phyloP scores from a whole-genome alignment of 2,888 invertebrate genomes.

The Ectemnius cavifrons region DNA sequence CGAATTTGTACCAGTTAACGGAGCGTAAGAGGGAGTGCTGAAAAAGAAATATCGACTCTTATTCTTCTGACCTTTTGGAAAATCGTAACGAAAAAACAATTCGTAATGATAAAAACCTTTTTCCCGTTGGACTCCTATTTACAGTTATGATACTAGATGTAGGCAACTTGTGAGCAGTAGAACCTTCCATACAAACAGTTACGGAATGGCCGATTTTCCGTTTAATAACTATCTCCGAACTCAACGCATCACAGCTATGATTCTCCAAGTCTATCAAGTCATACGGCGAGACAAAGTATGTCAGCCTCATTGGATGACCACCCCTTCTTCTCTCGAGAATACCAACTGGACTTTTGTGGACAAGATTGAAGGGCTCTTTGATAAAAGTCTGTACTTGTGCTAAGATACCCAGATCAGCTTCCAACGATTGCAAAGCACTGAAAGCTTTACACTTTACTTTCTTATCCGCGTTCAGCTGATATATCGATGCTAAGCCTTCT shows the following conservation, averaged over 20 bases:
- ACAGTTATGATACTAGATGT: slow-evolving; percentile 85
- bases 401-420: slow-evolving; percentile 91
- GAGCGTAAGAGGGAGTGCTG: slow-evolving; percentile 89
- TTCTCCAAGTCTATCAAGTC: slow-evolving; percentile 90
- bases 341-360: slow-evolving; percentile 94
- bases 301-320: slow-evolving; percentile 94
- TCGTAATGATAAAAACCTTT: slow-evolving; percentile 80
- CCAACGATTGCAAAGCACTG: slow-evolving; percentile 93
- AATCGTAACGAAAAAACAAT: no score
- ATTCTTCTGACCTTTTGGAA: no score
- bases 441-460: slow-evolving; percentile 96
- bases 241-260: slow-evolving; percentile 86
- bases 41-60: slow-evolving; percentile 55
- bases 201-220: slow-evolving; percentile 91
- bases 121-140: slow-evolving; percentile 85
- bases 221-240: slow-evolving; percentile 84
- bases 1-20: slow-evolving; percentile 90
- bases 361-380: slow-evolving; percentile 85
- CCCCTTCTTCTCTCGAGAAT: slow-evolving; percentile 75
- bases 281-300: slow-evolving; percentile 96
- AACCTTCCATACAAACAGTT: slow-evolving; percentile 93
- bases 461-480: slow-evolving; percentile 96
- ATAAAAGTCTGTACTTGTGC: slow-evolving; percentile 88
- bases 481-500: slow-evolving; percentile 94
- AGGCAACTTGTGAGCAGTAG: slow-evolving; percentile 91